Conservation (phyloP, 2,888 invertebrate species). For the Celastrina argiolus region DNA sequence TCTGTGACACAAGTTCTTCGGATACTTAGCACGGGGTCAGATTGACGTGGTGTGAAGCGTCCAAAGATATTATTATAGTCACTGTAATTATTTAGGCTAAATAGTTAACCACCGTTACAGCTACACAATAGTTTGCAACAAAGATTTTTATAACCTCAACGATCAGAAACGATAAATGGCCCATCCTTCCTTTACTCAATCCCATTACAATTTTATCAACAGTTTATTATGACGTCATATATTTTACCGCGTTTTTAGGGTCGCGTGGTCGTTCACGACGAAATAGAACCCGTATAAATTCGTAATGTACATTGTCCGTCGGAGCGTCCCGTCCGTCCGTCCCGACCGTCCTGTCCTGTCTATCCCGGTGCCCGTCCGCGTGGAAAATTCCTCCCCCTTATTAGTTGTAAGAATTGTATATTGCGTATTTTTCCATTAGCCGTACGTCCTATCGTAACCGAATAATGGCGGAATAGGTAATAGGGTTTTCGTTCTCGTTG, state of each 20-base stretch:
- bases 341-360: not conserved
- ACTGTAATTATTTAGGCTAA: not conserved
- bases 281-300: conserved; percentile 6
- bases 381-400: conserved; percentile 11
- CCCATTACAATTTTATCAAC: conserved; percentile 11
- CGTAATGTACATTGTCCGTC: conserved; percentile 12
- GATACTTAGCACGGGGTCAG: too few relatives aligned
- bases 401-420: conserved; percentile 8
- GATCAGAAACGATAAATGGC: not conserved
- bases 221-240: conserved; percentile 4
- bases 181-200: not conserved
- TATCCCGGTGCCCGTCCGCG: not conserved
- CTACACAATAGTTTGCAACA: not conserved
- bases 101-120: not conserved
- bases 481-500: not conserved
- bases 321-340: not conserved
- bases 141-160: not conserved
- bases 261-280: conserved; percentile 5
- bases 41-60: too few relatives aligned
- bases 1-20: too few relatives aligned
- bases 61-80: not conserved
- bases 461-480: conserved; percentile 3
- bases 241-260: conserved; percentile 11
- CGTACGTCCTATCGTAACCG: not conserved
- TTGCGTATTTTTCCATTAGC: conserved; percentile 9